phyloP scores from a whole-genome alignment of 2,113 vertebrate genomes.

The Ochotona princeps region DNA sequence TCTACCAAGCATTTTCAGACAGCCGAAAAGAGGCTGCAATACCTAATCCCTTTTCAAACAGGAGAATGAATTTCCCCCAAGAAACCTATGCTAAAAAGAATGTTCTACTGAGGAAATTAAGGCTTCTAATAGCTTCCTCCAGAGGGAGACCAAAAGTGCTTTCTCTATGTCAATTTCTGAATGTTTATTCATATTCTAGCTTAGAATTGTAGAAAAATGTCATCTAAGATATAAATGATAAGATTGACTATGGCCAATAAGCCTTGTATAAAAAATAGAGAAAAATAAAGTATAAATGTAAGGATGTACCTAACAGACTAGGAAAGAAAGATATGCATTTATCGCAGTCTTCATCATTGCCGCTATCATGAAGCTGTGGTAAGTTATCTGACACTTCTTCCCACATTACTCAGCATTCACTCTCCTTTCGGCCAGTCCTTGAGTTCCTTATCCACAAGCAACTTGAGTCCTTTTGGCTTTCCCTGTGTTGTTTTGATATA shows the following conservation, averaged over 20 bases:
- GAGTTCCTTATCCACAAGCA: not conserved
- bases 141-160: not conserved
- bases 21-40: not conserved
- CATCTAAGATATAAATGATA: not conserved
- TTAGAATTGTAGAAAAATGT: not conserved
- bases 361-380: not conserved
- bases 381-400: not conserved
- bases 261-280: not conserved
- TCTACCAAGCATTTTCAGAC: not conserved
- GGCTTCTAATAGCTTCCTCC: not conserved
- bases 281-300: not conserved
- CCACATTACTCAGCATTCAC: not conserved
- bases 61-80: not conserved
- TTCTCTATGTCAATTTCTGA: not conserved
- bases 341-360: not conserved
- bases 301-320: not conserved
- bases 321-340: not conserved
- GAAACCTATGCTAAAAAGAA: not conserved
- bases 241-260: not conserved
- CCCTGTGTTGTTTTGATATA: not conserved
- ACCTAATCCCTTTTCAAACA: not conserved
- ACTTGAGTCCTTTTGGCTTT: not conserved
- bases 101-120: slow-evolving; percentile 28
- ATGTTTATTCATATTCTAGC: not conserved
- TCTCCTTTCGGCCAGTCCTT: not conserved